Percentiles rank a stretch among this genome's conserved stretches.
Conservation (phyloP, 2,888 invertebrate species). For the Epinotia bilunana region DNA sequence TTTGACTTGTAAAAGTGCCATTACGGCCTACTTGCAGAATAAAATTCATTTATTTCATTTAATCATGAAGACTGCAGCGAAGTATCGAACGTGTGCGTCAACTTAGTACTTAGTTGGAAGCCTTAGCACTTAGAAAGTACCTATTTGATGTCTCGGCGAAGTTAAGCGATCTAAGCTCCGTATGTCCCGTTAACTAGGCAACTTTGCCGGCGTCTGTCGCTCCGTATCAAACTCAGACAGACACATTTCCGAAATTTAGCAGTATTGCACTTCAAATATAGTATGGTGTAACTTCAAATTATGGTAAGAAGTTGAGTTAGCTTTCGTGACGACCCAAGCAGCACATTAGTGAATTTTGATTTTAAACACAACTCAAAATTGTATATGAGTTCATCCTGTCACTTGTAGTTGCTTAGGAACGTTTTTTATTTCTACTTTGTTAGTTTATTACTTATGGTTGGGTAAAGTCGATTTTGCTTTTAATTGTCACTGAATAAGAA, state of each 20-base stretch:
- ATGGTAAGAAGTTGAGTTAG: not conserved
- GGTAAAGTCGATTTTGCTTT: no score
- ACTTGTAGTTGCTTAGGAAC: no score
- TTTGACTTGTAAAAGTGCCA: no score
- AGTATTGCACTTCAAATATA: constrained; percentile 25
- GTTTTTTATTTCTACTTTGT: no score
- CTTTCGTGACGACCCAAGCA: no score
- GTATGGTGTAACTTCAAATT: constrained; percentile 11
- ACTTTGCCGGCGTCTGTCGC: constrained; percentile 19
- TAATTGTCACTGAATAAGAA: no score
- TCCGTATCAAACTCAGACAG: constrained; percentile 11
- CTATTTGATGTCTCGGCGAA: constrained; percentile 30
- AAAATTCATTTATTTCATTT: no score
- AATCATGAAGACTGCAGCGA: not conserved
- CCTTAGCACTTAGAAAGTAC: constrained; percentile 20
- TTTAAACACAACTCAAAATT: no score
- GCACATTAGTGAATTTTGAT: no score
- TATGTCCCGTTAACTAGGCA: constrained; percentile 26
- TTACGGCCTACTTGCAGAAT: no score
- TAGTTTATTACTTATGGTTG: no score
- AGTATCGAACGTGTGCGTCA: constrained; percentile 1
- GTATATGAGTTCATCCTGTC: no score
- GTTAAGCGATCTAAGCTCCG: constrained; percentile 26
- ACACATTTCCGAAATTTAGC: constrained; percentile 14
- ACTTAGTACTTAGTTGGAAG: constrained; percentile 15